Conservation (phyloP, 2,113 vertebrate species). For the Ibidorhyncha struthersii region DNA sequence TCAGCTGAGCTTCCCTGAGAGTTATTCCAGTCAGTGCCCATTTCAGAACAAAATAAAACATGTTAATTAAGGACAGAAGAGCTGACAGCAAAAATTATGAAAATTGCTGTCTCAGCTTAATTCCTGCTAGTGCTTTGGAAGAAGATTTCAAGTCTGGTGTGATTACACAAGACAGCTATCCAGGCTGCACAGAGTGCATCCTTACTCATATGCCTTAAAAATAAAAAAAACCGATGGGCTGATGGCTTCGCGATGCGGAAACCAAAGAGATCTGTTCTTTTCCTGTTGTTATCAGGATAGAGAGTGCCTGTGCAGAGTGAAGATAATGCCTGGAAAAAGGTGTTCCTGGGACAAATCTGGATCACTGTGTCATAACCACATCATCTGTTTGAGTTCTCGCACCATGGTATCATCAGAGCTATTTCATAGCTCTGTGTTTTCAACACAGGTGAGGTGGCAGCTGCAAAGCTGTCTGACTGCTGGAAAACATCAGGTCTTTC, state of each 20-base stretch:
- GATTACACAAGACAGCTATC: neutral
- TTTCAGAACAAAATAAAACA: neutral
- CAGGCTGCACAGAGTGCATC: neutral
- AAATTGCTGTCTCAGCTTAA: neutral
- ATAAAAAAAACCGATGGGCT: neutral
- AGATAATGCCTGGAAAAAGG: neutral
- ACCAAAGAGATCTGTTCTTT: neutral
- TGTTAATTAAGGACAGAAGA: conserved; percentile 1
- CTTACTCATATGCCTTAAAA: conserved; percentile 5
- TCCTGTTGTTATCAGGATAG: neutral
- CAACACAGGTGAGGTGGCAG: neutral
- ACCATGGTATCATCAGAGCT: neutral
- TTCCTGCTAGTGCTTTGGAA: neutral
- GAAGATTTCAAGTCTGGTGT: neutral
- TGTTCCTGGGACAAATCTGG: neutral
- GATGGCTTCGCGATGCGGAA: neutral
- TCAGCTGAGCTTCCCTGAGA: neutral
- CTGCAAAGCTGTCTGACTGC: neutral
- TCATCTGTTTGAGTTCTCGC: neutral
- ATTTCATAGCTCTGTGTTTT: too few relatives aligned
- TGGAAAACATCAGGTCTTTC: neutral
- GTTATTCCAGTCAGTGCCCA: neutral
- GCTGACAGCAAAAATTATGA: conserved; percentile 9
- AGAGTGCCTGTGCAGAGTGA: neutral
- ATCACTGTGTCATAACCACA: neutral